Evolutionary conservation across 2,888 invertebrate species (phyloP).

Genomic region (Erynnis tages): DNA sequence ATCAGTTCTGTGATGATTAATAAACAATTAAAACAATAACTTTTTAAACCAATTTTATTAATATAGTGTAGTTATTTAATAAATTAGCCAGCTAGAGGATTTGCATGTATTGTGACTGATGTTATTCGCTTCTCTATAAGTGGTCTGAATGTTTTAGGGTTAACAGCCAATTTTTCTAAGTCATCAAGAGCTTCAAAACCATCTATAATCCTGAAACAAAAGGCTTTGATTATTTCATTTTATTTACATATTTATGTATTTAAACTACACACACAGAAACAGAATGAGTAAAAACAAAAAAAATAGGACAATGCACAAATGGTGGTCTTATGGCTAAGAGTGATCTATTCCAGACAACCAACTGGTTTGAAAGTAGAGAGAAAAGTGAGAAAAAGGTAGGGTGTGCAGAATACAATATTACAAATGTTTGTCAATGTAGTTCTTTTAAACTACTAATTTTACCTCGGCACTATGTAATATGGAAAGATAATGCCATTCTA

Average conservation of each 20-base stretch:
- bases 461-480: too few relatives aligned
- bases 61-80: conserved; percentile 22
- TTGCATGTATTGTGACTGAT: conserved; percentile 97
- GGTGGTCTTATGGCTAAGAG: too few relatives aligned
- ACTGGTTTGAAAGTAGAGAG: too few relatives aligned
- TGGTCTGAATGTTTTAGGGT: conserved; percentile 95
- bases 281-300: too few relatives aligned
- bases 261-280: too few relatives aligned
- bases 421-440: too few relatives aligned
- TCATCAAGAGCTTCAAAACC: conserved; percentile 98
- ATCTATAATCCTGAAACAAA: conserved; percentile 93
- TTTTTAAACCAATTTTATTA: conserved; percentile 26
- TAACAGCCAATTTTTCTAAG: conserved; percentile 96
- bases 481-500: too few relatives aligned
- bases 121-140: conserved; percentile 93
- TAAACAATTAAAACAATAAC: conserved; percentile 10
- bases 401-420: too few relatives aligned
- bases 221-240: conserved; percentile 4
- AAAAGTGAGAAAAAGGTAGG: too few relatives aligned
- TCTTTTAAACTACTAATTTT: too few relatives aligned
- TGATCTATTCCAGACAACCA: too few relatives aligned
- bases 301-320: too few relatives aligned
- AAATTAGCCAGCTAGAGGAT: conserved; percentile 92
- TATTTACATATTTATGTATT: background rate
- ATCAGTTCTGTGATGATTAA: conserved; percentile 13